Evolutionary conservation across 2,113 vertebrate species (phyloP).

Genomic region (Pontoporia blainvillei): DNA sequence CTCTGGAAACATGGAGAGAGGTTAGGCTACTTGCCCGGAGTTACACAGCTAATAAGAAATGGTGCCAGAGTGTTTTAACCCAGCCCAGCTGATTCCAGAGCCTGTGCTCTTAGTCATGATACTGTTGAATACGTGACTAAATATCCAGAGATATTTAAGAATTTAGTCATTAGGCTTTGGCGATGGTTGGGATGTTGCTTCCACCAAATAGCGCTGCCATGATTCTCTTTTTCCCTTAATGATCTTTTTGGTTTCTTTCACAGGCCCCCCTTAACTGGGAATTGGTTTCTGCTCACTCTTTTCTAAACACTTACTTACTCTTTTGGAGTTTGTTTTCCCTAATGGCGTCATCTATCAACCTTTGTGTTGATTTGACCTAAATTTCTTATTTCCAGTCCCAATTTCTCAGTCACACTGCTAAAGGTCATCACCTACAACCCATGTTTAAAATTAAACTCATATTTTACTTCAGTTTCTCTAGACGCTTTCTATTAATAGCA

Average conservation of each 20-base stretch:
- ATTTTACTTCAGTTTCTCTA: slow-evolving; percentile 44
- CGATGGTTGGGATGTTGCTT: neutral
- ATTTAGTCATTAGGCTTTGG: neutral
- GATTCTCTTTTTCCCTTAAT: neutral
- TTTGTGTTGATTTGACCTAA: slow-evolving; percentile 26
- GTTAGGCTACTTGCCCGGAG: neutral
- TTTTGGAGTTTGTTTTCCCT: neutral
- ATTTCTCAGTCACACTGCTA: neutral
- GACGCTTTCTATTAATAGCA: slow-evolving; percentile 25
- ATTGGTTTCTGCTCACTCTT: neutral
- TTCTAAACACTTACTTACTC: slow-evolving; percentile 1
- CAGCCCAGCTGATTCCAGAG: neutral
- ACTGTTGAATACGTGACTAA: neutral
- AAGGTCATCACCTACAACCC: slow-evolving; percentile 21
- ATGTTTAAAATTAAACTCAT: slow-evolving; percentile 49
- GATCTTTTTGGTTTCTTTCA: neutral
- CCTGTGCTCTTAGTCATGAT: neutral
- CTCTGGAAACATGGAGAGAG: neutral
- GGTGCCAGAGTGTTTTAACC: neutral
- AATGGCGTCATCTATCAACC: neutral
- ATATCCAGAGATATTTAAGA: neutral
- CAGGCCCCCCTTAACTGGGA: neutral
- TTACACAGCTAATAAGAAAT: neutral
- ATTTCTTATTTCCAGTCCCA: neutral
- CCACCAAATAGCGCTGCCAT: neutral